A percentile compares a stretch with the other conserved stretches of the same genome.
Conservation (phyloP, 2,888 invertebrate species). For the Erpobdella octoculata region DNA sequence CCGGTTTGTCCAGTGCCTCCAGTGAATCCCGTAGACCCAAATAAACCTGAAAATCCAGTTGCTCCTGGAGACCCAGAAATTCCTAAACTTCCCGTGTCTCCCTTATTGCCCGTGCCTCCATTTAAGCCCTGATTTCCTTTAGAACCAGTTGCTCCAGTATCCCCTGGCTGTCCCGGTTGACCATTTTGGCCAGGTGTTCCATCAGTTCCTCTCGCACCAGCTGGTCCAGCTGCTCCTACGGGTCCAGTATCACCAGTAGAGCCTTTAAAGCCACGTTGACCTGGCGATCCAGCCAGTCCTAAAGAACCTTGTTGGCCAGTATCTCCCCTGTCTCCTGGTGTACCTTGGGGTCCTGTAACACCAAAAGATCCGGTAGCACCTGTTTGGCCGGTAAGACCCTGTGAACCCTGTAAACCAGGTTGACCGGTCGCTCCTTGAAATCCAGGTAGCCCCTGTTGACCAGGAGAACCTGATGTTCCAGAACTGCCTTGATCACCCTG, state of each 20-base stretch:
- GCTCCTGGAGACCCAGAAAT: neutral
- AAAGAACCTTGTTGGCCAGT: slow-evolving; percentile 5
- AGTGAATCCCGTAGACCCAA: slow-evolving; percentile 13
- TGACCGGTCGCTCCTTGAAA: slow-evolving; percentile 38
- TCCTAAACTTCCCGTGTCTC: slow-evolving; percentile 11
- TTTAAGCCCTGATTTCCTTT: slow-evolving; percentile 9
- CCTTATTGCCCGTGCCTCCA: neutral
- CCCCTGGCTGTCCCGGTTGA: slow-evolving; percentile 21
- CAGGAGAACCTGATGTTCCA: slow-evolving; percentile 32
- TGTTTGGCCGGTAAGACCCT: slow-evolving; percentile 22
- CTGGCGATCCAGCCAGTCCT: slow-evolving; percentile 19
- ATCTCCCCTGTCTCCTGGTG: neutral
- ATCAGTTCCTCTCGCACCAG: slow-evolving; percentile 21
- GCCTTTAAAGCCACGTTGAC: slow-evolving; percentile 21
- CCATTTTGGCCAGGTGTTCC: slow-evolving; percentile 26
- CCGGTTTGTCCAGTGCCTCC: slow-evolving; percentile 14
- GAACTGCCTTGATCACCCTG: slow-evolving; percentile 27
- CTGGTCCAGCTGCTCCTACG: slow-evolving; percentile 6
- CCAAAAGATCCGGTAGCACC: slow-evolving; percentile 4
- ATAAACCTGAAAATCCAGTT: slow-evolving; percentile 19
- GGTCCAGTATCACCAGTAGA: slow-evolving; percentile 20
- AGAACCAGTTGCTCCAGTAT: slow-evolving; percentile 20
- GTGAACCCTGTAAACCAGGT: slow-evolving; percentile 27
- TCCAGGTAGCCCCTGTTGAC: slow-evolving; percentile 41
- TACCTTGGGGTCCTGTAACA: slow-evolving; percentile 20